These are phyloP conservation scores for Squalus acanthias DNA, from an alignment of 2,797 vertebrate genomes.

Conservation along the genomic window DNA sequence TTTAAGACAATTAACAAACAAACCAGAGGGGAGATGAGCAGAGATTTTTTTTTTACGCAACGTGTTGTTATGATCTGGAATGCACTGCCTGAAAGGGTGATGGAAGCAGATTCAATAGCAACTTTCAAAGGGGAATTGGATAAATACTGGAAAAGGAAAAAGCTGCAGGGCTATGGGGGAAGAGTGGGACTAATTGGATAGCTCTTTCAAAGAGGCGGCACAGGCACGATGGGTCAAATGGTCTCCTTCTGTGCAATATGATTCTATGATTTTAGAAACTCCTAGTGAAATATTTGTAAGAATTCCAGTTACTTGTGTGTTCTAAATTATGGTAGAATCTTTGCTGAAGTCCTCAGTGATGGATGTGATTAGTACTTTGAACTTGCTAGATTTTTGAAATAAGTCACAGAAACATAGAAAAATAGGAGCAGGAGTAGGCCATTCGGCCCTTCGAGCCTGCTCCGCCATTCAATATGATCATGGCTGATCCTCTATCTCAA, in stretches of 20 bases:
- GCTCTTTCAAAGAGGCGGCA: neutral
- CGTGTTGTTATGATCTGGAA: neutral
- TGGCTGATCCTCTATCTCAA: too few species aligned
- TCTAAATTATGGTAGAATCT: neutral
- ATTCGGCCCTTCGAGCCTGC: too few species aligned
- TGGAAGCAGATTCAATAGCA: too few species aligned
- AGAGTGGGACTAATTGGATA: neutral
- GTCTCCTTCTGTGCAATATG: neutral
- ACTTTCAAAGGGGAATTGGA: too few species aligned
- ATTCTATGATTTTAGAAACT: neutral
- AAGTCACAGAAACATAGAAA: neutral
- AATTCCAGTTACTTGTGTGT: neutral
- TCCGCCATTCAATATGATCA: too few species aligned
- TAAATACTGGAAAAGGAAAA: too few species aligned
- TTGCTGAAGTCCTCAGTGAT: neutral
- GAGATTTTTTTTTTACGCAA: neutral
- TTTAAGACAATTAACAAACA: neutral
- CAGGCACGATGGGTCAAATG: neutral
- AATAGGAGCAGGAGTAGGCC: too few species aligned
- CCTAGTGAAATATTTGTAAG: neutral
- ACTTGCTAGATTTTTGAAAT: neutral
- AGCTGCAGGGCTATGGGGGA: neutral
- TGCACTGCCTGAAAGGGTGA: neutral
- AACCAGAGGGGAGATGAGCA: neutral
- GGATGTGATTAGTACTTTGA: neutral